Evolutionary conservation across 37 sponge, comb jelly and placozoan species (phyloP).

Genomic region (Amphimedon queenslandica): DNA sequence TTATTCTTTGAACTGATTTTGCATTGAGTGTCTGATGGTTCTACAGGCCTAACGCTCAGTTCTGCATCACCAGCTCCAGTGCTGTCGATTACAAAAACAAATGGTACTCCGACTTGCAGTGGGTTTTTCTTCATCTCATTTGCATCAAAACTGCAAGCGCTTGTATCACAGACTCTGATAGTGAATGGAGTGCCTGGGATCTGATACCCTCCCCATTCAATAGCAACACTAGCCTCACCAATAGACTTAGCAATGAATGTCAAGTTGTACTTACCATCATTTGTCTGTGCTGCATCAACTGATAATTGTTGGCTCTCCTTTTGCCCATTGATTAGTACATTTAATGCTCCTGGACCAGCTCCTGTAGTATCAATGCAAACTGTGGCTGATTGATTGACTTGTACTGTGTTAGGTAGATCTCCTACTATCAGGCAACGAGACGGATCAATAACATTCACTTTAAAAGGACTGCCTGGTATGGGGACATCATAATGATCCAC

Average conservation of each 20-base stretch:
- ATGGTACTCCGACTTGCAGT: slow-evolving; percentile 21
- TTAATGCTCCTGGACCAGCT: slow-evolving; percentile 52
- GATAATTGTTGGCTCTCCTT: slow-evolving; percentile 2
- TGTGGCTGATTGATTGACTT: slow-evolving; percentile 27
- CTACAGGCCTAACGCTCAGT: slow-evolving; percentile 26
- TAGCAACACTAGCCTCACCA: slow-evolving; percentile 31
- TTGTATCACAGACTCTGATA: slow-evolving; percentile 67
- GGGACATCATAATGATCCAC: slow-evolving; percentile 48
- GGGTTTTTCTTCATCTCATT: not conserved
- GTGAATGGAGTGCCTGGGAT: slow-evolving; percentile 44
- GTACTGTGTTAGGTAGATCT: slow-evolving; percentile 4
- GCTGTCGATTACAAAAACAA: slow-evolving; percentile 25
- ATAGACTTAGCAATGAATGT: slow-evolving; percentile 21
- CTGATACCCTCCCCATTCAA: slow-evolving; percentile 35
- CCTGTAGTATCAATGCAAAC: slow-evolving; percentile 49
- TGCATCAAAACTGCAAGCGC: slow-evolving; percentile 26
- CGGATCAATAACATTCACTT: slow-evolving; percentile 67
- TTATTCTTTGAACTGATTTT: not conserved
- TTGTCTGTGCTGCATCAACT: not conserved
- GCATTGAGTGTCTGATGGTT: slow-evolving; percentile 10
- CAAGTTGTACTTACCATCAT: slow-evolving; percentile 2
- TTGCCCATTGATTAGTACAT: slow-evolving; percentile 14
- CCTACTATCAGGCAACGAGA: slow-evolving; percentile 33
- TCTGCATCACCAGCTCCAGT: slow-evolving; percentile 28
- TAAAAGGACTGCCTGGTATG: slow-evolving; percentile 55